Base-by-base conservation (phyloP, 2,888 invertebrate genomes). In the Clistopyga incitator region DNA sequence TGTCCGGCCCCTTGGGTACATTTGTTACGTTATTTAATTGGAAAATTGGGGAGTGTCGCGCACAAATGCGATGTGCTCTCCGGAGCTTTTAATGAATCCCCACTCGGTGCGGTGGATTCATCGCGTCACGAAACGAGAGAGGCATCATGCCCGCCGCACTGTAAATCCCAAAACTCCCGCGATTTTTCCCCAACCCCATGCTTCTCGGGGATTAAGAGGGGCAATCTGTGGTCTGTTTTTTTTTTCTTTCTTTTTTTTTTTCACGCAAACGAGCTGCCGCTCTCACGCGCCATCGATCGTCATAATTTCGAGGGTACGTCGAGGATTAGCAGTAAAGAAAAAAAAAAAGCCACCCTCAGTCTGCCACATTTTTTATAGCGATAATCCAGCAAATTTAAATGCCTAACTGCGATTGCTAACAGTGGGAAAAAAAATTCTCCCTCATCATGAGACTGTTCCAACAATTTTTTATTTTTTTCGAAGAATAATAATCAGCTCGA, bases 241-340 rank as follows among this genome's bases (percentile, higher is more conserved):
- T 90, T 38, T 90, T 90, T 87, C 83, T 84, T n/a, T n/a, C n/a
- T 90, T n/a, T n/a, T n/a, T 90, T 38, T 90, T 90, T 87, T 84
- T 84, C 86, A 83, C 86, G 77, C 82, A 82, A 83, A 82, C 76
- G 81, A 88, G 87, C 88, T 88, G 87, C 88, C 86, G 89, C 90
- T 91, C 90, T 91, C 91, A 90, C 89, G 89, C 88, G 87, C 89
- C 92, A 92, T 92, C 92, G 91, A 92, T 92, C 90, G 92, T 88
- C 91, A 89, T 90, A 90, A 91, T 91, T 92, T 89, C 88, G 87
- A 83, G 89, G 86, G 88, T 84, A 84, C 71, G 84, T 81, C 81
- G 85, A 81, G 82, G 84, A 86, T 85, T 85, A 85, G 77, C 83
- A 71, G 47, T 68, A 34, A 65, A 74, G 75, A 74, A 74, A 42